These are phyloP conservation scores for Gobiocypris rarus DNA, from an alignment of 2,113 vertebrate species.

Conservation along the genomic window DNA sequence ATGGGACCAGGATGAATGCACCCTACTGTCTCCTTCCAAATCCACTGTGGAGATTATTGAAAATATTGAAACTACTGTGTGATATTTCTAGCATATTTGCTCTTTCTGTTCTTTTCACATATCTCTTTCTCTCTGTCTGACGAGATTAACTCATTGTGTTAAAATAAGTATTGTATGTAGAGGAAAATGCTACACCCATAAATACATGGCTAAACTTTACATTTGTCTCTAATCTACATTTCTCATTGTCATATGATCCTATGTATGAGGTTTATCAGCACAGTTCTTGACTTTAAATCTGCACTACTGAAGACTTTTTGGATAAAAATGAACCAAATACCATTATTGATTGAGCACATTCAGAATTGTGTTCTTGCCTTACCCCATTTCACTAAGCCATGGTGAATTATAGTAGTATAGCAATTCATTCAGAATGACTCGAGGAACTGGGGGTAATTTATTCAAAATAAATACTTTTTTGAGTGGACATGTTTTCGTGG, in stretches of 20 bases:
- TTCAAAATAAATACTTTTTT: not conserved
- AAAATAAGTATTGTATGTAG: not conserved
- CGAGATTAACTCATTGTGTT: slow-evolving; percentile 7
- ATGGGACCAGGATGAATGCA: slow-evolving; percentile 92
- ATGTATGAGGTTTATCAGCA: not conserved
- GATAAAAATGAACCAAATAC: not conserved
- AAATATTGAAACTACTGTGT: slow-evolving; percentile 98
- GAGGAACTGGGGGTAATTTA: not conserved
- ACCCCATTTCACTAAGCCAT: not conserved
- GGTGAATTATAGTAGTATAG: not conserved
- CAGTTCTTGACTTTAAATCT: not conserved
- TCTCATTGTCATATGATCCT: not conserved
- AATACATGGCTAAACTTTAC: not conserved
- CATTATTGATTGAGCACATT: not conserved
- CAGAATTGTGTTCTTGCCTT: not conserved
- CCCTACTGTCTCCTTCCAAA: slow-evolving; percentile 90
- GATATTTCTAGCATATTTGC: slow-evolving; percentile 59
- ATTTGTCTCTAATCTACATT: slow-evolving; percentile 6
- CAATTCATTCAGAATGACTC: not conserved
- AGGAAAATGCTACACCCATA: slow-evolving; percentile 18
- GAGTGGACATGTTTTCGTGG: too few species aligned
- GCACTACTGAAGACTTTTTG: not conserved
- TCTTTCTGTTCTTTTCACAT: not conserved
- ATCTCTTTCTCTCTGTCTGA: not conserved
- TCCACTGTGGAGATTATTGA: slow-evolving; percentile 96